Conservation (phyloP, 1,140 invertebrate species). For the Helicoverpa zea region DNA sequence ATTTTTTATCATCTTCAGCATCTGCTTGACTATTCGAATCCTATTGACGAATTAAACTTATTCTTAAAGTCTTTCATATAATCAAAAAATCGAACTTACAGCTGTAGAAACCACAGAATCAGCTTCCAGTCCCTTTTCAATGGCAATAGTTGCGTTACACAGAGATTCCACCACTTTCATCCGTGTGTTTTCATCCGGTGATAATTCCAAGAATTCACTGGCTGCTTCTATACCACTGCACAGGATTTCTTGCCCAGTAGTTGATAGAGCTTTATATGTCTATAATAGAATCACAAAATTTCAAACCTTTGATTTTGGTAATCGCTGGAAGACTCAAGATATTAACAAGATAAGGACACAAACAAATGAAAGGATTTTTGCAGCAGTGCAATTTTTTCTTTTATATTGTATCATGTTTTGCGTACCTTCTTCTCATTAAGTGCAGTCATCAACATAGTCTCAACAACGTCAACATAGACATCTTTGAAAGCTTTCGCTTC, state of each 20-base stretch:
- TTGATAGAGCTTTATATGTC: slow-evolving; percentile 76
- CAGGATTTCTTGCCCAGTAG: slow-evolving; percentile 69
- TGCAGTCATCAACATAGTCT: slow-evolving; percentile 71
- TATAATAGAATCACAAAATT: slow-evolving; percentile 58
- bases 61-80: no score
- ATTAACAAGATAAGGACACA: neutral
- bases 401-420: neutral
- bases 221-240: slow-evolving; percentile 68
- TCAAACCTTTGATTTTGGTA: neutral
- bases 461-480: slow-evolving; percentile 68
- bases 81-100: no score
- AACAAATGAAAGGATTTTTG: no score
- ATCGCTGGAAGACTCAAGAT: neutral
- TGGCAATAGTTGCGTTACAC: slow-evolving; percentile 71
- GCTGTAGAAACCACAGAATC: slow-evolving; percentile 74
- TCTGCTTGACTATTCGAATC: no score
- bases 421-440: slow-evolving; percentile 80
- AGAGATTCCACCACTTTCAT: slow-evolving; percentile 58
- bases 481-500: slow-evolving; percentile 63
- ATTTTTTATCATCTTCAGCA: no score
- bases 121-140: slow-evolving; percentile 70
- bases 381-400: no score
- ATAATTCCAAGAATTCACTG: slow-evolving; percentile 64
- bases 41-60: no score
- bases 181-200: slow-evolving; percentile 54